A percentile compares a stretch with the other conserved stretches of the same genome.
phyloP scores from a whole-genome alignment of 2,797 vertebrate species.

The Chromis chromis region DNA sequence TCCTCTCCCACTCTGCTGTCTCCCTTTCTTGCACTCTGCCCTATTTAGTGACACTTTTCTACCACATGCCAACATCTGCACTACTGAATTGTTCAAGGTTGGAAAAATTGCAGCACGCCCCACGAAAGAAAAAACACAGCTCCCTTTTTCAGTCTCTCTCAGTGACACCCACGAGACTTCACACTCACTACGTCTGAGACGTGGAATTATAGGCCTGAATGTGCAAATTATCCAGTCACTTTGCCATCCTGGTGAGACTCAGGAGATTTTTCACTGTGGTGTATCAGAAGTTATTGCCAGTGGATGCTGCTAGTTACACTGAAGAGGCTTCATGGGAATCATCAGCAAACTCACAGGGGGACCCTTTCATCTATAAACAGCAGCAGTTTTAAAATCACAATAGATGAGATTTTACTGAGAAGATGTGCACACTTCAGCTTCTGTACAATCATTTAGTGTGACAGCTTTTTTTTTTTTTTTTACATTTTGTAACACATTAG shows the following conservation, averaged over 20 bases:
- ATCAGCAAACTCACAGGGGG: conserved; percentile 36
- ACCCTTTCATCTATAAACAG: conserved; percentile 49
- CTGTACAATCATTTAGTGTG: background rate
- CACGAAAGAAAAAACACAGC: conserved; percentile 18
- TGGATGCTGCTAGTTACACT: conserved; percentile 39
- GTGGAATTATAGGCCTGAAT: conserved; percentile 61
- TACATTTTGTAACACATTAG: conserved; percentile 18
- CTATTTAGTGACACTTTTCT: conserved; percentile 10
- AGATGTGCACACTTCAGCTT: conserved; percentile 23
- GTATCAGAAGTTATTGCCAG: conserved; percentile 39
- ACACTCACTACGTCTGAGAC: conserved; percentile 57
- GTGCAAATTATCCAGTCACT: conserved; percentile 70
- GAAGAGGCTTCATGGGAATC: conserved; percentile 56
- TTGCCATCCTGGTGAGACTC: conserved; percentile 45
- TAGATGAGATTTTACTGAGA: conserved; percentile 31
- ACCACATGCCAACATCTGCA: conserved; percentile 22
- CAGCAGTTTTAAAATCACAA: conserved; percentile 37
- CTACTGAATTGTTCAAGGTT: background rate
- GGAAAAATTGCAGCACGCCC: conserved; percentile 13
- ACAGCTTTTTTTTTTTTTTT: conserved; percentile 1
- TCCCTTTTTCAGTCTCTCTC: conserved; percentile 25
- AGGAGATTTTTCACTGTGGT: conserved; percentile 33
- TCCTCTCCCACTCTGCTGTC: conserved; percentile 1
- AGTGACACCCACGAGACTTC: conserved; percentile 52
- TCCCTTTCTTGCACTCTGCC: background rate